Evolutionary conservation across 2,888 invertebrate genomes (phyloP), one percentile per base, ranked within the genome.

Genomic region (Pollenia griseotomentosa): DNA sequence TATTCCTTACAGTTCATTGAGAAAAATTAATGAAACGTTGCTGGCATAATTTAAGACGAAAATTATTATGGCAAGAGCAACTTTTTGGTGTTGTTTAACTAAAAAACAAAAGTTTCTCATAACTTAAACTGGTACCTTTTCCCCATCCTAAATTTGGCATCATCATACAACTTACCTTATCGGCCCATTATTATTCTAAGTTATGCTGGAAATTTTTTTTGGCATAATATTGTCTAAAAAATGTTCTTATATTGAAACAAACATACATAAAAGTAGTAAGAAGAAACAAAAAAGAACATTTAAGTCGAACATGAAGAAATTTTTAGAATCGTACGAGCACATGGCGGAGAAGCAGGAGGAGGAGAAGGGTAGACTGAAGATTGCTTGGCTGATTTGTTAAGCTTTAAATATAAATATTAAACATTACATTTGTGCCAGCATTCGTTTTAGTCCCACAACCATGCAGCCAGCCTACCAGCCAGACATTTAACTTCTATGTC

Each of bases 11-110:
- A 84, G 84, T 87, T 84, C 81, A 88, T 89, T 89, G 88, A 87
- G 87, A 88, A 88, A 88, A 89, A 88, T 89, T 89, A 88, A 89
- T 89, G 89, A 88, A 89, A 88, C 88, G 88, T 90, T 86, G 83
- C 83, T 85, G 88, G 86, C 88, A 88, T 88, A 87, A 88, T 89
- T 89, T 89, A 84, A 73, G 80, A 86, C 86, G 73, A 86, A 87
- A 88, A 89, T 88, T 88, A 86, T 86, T 77, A 73, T 73, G 88
- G 80, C 84, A 81, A 77, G 9, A 75, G 46, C 63, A 78, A 74
- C 14, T 71, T 83, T 66, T 59, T 74, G 44, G 12, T 68, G 80
- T 73, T 77, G 61, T 77, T 77, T 63, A 12, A 70, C 48, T 74
- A 61, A 40, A 77, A 83, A 68, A 46, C 6, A 70, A 83, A 83